Evolutionary conservation across 2,113 vertebrate genomes (phyloP).

Genomic region (Trematocara variabile): DNA sequence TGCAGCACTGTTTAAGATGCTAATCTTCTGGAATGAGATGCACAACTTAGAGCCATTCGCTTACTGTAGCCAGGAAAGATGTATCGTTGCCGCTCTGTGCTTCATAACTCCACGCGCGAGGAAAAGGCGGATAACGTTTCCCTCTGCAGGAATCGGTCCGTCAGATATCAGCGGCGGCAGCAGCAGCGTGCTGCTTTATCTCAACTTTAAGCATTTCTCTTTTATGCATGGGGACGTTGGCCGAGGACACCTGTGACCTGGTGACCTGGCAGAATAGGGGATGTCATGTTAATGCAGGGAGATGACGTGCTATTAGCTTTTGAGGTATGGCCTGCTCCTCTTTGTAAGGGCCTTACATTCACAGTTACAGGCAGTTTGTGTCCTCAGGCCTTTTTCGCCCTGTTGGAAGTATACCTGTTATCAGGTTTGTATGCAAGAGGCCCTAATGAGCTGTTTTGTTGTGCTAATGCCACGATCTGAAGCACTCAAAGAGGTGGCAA

Average conservation of each 20-base stretch:
- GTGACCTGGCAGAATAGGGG: slow-evolving; percentile 69
- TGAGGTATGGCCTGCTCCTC: slow-evolving; percentile 75
- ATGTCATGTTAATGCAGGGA: slow-evolving; percentile 85
- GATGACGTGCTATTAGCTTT: slow-evolving; percentile 87
- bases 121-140: slow-evolving; percentile 26
- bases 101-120: not conserved
- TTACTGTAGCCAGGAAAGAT: slow-evolving; percentile 56
- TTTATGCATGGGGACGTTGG: slow-evolving; percentile 36
- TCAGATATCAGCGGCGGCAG: slow-evolving; percentile 27
- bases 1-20: slow-evolving; percentile 61
- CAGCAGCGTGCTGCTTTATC: slow-evolving; percentile 41
- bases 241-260: slow-evolving; percentile 68
- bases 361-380: slow-evolving; percentile 72
- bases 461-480: slow-evolving; percentile 56
- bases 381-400: slow-evolving; percentile 56
- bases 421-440: slow-evolving; percentile 51
- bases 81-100: slow-evolving; percentile 30
- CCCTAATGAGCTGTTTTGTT: slow-evolving; percentile 67
- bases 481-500: slow-evolving; percentile 47
- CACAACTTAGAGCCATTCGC: slow-evolving; percentile 42
- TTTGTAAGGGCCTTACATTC: slow-evolving; percentile 60
- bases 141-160: slow-evolving; percentile 21
- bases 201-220: slow-evolving; percentile 11
- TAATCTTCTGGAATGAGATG: slow-evolving; percentile 61
- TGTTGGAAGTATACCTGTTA: slow-evolving; percentile 59